phyloP scores from a whole-genome alignment of 2,797 vertebrate species.

The Artibeus lituratus region DNA sequence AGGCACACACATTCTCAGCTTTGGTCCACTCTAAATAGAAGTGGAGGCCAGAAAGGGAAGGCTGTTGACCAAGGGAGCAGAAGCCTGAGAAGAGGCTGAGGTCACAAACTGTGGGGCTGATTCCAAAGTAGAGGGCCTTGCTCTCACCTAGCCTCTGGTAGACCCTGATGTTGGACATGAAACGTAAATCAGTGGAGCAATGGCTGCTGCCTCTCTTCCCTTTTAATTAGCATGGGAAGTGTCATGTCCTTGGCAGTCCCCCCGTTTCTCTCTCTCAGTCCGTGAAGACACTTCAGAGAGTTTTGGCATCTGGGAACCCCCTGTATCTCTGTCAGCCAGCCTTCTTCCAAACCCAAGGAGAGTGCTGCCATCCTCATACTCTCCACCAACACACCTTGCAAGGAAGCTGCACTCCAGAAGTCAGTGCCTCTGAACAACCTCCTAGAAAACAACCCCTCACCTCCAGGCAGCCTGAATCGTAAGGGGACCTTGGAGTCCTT shows the following conservation, averaged over 20 bases:
- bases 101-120: fast-evolving
- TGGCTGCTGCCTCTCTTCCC: background rate
- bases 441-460: background rate
- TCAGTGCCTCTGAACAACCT: background rate
- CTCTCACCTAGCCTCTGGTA: background rate
- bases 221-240: slow-evolving; percentile 34
- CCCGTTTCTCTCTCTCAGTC: background rate
- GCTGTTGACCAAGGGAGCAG: background rate
- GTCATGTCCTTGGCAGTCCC: background rate
- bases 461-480: background rate
- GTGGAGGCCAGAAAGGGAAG: background rate
- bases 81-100: background rate
- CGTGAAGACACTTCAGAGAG: background rate
- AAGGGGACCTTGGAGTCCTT: background rate
- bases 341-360: background rate
- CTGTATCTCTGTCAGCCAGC: background rate
- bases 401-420: background rate
- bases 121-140: background rate
- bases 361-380: background rate
- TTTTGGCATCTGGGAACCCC: slow-evolving; percentile 4
- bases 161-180: background rate
- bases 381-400: slow-evolving; percentile 13
- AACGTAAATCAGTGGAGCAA: background rate
- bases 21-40: background rate
- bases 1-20: background rate